phyloP scores from a whole-genome alignment of 2,113 vertebrate species.

The Xyliphius kryptos region DNA sequence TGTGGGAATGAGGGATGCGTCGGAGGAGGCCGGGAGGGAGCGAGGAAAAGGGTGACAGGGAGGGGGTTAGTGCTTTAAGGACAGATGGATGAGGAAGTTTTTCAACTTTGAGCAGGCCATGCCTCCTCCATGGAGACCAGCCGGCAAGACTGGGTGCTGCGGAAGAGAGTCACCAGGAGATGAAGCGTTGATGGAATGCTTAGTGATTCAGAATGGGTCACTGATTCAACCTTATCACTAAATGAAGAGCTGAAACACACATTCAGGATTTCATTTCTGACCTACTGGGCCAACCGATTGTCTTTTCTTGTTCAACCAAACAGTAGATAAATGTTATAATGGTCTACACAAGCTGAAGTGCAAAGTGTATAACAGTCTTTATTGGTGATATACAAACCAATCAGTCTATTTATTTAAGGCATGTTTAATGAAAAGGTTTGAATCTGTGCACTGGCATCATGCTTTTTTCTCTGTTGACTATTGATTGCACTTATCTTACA shows the following conservation, averaged over 20 bases:
- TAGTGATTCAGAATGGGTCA: slow-evolving; percentile 16
- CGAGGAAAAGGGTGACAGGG: slow-evolving; percentile 37
- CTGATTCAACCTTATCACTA: slow-evolving; percentile 22
- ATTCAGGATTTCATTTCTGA: slow-evolving; percentile 9
- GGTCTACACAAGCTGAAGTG: neutral
- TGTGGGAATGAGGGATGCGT: slow-evolving; percentile 82
- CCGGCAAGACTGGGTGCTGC: slow-evolving; percentile 55
- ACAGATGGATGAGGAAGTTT: slow-evolving; percentile 71
- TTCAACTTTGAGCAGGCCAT: slow-evolving; percentile 54
- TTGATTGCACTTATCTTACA: no score
- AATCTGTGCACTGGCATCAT: neutral
- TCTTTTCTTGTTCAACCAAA: neutral
- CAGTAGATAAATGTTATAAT: neutral
- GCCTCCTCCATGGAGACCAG: slow-evolving; percentile 55
- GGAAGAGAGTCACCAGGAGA: slow-evolving; percentile 49
- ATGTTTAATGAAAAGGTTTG: neutral
- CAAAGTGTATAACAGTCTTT: neutral
- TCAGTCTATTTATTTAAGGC: neutral
- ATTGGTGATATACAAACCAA: neutral
- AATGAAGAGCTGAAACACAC: slow-evolving; percentile 11
- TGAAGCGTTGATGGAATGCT: slow-evolving; percentile 59
- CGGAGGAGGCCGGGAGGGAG: slow-evolving; percentile 59
- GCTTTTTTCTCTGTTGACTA: no score
- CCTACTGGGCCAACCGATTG: neutral
- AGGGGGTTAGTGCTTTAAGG: slow-evolving; percentile 55